Conservation (phyloP, 2,888 invertebrate genomes). For the Pseudococcus viburni region DNA sequence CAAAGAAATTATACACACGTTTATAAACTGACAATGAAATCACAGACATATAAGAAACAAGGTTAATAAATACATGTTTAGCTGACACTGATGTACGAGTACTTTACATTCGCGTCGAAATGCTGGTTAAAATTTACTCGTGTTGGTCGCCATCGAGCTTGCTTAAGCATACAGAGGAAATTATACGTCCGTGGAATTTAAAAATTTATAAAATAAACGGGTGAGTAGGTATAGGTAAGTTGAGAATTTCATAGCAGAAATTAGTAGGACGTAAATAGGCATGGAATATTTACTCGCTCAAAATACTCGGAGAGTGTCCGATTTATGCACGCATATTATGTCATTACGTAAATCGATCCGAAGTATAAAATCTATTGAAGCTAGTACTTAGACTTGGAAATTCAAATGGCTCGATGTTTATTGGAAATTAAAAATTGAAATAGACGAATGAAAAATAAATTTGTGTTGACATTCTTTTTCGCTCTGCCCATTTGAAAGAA, state of each 20-base stretch:
- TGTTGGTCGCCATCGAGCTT: not conserved
- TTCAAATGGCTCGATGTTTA: too few species aligned
- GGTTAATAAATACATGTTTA: not conserved
- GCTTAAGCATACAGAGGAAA: not conserved
- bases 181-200: not conserved
- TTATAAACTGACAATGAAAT: constrained; percentile 21
- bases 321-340: not conserved
- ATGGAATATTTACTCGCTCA: not conserved
- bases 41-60: not conserved
- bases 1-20: not conserved
- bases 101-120: not conserved
- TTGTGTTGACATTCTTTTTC: too few species aligned
- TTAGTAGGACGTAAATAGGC: not conserved
- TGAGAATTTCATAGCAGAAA: not conserved
- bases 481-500: too few species aligned
- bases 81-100: not conserved
- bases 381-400: too few species aligned
- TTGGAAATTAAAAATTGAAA: too few species aligned
- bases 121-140: not conserved
- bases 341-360: not conserved
- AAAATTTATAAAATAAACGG: not conserved
- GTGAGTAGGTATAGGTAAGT: not conserved
- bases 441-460: too few species aligned
- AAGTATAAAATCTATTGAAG: not conserved
- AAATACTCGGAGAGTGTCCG: not conserved